Conservation (phyloP, 64 coral and sea anemone genomes). For the Montipora cactus region DNA sequence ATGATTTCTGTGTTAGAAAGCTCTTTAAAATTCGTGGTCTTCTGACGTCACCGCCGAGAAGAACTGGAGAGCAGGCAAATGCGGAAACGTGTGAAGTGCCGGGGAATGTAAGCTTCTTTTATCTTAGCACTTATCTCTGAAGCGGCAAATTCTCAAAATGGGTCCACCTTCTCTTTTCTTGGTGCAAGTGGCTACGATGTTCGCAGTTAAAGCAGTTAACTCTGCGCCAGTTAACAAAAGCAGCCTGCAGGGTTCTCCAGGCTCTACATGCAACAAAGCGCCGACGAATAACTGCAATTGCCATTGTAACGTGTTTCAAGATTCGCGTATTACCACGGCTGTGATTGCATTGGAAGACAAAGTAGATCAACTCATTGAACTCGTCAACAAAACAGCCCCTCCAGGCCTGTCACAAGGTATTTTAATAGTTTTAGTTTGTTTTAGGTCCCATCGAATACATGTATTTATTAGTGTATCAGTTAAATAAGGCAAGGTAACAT, state of each 20-base stretch:
- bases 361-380: neutral
- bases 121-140: neutral
- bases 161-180: neutral
- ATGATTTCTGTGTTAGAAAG: neutral
- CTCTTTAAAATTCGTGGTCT: neutral
- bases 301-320: neutral
- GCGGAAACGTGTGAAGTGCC: neutral
- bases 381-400: neutral
- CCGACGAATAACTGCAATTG: conserved; percentile 8
- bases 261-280: neutral
- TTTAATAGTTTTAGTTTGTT: neutral
- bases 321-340: neutral
- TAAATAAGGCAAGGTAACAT: too few relatives aligned
- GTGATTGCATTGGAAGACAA: neutral
- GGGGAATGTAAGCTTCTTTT: neutral
- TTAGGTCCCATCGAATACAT: neutral
- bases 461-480: too few relatives aligned
- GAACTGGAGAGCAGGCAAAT: neutral
- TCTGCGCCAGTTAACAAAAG: neutral
- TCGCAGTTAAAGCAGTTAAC: neutral
- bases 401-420: neutral
- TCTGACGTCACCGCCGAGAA: neutral
- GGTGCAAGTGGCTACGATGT: neutral
- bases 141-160: neutral
- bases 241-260: neutral